Evolutionary conservation across 2,797 vertebrate species (phyloP).

Genomic region (Lacerta bilineata): DNA sequence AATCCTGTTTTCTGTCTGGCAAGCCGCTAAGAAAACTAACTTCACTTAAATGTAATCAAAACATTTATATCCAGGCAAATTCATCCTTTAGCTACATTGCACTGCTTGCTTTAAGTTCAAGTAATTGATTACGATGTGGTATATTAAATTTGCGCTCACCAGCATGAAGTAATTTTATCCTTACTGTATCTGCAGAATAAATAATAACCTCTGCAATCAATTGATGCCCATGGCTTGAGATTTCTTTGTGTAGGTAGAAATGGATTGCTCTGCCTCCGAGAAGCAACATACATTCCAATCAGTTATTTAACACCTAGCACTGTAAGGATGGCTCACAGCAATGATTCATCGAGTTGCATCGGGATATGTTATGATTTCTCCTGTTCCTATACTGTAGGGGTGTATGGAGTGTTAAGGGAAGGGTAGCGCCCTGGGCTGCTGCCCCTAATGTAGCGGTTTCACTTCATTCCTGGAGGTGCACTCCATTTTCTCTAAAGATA

Average conservation of each 20-base stretch:
- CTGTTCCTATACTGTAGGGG: background rate
- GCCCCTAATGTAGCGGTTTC: no score
- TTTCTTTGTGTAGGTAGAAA: background rate
- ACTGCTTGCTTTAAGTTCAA: background rate
- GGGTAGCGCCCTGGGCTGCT: no score
- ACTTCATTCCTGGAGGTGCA: no score
- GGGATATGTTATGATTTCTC: background rate
- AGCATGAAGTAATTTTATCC: background rate
- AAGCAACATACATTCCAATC: background rate
- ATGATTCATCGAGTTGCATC: background rate
- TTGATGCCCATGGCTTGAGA: background rate
- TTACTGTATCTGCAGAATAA: constrained; percentile 4
- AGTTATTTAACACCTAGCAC: background rate
- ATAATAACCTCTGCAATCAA: background rate
- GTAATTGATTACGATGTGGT: background rate
- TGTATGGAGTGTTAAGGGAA: background rate
- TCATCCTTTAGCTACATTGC: background rate
- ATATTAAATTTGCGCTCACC: background rate
- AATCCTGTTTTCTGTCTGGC: background rate
- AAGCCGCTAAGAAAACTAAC: background rate
- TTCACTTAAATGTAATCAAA: background rate
- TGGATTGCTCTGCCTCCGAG: background rate
- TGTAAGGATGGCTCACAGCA: background rate
- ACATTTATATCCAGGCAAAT: background rate
- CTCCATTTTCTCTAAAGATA: no score